Conservation (phyloP, 2,888 invertebrate species). For the Meganola albula region DNA sequence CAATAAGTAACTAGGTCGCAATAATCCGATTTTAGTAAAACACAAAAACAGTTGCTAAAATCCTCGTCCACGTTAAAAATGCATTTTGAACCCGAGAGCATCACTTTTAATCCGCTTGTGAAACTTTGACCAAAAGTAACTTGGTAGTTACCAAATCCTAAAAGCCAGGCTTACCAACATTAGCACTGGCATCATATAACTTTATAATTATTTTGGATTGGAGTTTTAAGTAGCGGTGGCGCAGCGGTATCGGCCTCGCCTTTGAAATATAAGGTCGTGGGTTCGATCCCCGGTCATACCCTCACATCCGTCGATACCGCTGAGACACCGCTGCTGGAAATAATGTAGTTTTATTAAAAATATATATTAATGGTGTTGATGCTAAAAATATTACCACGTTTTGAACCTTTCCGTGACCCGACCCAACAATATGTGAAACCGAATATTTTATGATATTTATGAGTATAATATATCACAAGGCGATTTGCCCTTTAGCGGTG, state of each 20-base stretch:
- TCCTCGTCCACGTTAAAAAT: conserved; percentile 41
- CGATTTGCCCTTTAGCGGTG: conserved; percentile 14
- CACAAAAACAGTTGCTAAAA: conserved; percentile 27
- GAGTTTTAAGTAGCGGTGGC: too few species aligned
- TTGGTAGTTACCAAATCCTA: conserved; percentile 43
- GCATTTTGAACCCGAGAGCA: conserved; percentile 44
- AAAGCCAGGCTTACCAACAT: conserved; percentile 37
- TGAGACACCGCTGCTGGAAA: too few species aligned
- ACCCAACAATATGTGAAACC: conserved; percentile 27
- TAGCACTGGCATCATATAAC: too few species aligned
- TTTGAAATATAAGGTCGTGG: too few species aligned
- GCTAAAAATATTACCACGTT: too few species aligned
- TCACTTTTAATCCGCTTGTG: conserved; percentile 55
- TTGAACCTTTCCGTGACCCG: conserved; percentile 33
- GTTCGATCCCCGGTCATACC: too few species aligned
- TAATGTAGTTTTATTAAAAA: too few species aligned
- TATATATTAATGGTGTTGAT: too few species aligned
- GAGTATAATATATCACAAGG: conserved; percentile 28
- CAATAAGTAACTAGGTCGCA: conserved; percentile 12
- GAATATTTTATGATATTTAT: conserved; percentile 33
- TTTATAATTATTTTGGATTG: too few species aligned
- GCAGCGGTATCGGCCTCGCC: too few species aligned
- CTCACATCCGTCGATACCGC: too few species aligned
- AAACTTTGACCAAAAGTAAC: conserved; percentile 41
- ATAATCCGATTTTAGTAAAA: conserved; percentile 22